Conservation (phyloP, 2,797 vertebrate species). For the Neostethus bicornis region DNA sequence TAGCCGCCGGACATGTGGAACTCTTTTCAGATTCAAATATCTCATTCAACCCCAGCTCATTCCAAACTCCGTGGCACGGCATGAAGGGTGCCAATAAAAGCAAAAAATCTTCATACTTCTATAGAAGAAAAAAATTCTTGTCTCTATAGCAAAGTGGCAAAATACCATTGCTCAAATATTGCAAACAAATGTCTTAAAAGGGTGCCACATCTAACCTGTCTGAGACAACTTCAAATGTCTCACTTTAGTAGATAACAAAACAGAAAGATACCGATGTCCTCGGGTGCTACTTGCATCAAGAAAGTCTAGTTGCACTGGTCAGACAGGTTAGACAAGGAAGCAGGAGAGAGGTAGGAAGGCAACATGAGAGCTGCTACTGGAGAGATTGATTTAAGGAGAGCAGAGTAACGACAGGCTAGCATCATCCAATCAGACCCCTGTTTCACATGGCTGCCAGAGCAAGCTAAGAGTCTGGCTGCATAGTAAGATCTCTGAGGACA, state of each 20-base stretch:
- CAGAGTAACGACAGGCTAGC: conserved; percentile 50
- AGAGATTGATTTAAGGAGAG: conserved; percentile 67
- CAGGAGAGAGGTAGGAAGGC: conserved; percentile 18
- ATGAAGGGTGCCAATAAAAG: conserved; percentile 12
- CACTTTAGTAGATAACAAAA: background rate
- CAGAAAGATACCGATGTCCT: conserved; percentile 11
- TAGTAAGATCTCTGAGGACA: conserved; percentile 34
- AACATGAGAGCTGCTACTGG: conserved; percentile 29
- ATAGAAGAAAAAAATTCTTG: conserved; percentile 24
- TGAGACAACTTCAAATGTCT: background rate
- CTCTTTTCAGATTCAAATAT: conserved; percentile 16
- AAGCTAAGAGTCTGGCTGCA: conserved; percentile 33
- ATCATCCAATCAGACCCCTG: conserved; percentile 60
- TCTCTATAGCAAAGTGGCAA: conserved; percentile 6
- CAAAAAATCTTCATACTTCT: conserved; percentile 6
- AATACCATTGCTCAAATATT: too few species aligned
- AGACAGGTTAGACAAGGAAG: conserved; percentile 35
- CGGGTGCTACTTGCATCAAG: conserved; percentile 15
- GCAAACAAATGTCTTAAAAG: too few species aligned
- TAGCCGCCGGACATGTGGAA: conserved; percentile 26
- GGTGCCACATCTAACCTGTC: background rate
- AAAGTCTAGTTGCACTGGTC: conserved; percentile 60
- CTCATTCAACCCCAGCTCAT: conserved; percentile 30
- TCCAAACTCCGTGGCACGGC: conserved; percentile 10
- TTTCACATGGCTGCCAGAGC: conserved; percentile 53